A percentile compares a stretch with the other conserved stretches of the same genome.
Evolutionary conservation across 2,797 vertebrate genomes (phyloP).

Genomic region (Macropodus opercularis): DNA sequence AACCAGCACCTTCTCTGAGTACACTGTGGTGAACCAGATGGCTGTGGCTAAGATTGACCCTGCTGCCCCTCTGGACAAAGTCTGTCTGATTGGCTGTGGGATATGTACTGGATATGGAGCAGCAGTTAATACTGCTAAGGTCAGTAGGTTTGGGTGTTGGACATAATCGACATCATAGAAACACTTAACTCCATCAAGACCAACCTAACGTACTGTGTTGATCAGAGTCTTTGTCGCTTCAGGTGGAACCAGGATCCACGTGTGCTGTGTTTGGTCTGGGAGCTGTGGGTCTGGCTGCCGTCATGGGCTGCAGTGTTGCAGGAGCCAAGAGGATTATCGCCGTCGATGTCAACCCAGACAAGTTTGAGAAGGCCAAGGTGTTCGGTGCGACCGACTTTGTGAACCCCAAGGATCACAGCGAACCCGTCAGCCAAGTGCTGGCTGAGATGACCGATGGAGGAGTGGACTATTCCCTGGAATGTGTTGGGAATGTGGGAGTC

Average conservation of each 20-base stretch:
- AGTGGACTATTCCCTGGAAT: conserved; percentile 94
- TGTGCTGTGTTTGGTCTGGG: conserved; percentile 95
- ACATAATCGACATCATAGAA: no score
- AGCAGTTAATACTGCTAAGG: conserved; percentile 92
- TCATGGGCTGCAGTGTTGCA: conserved; percentile 93
- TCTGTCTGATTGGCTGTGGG: conserved; percentile 94
- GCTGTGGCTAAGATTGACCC: conserved; percentile 90
- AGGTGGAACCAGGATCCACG: conserved; percentile 92
- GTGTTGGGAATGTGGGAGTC: conserved; percentile 88
- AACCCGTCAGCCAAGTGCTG: conserved; percentile 88
- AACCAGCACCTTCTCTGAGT: conserved; percentile 95
- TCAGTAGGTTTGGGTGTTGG: conserved; percentile 18
- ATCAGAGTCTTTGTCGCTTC: no score
- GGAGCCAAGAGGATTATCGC: conserved; percentile 92
- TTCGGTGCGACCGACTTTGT: conserved; percentile 93
- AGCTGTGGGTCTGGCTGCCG: conserved; percentile 91
- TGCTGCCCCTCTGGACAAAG: conserved; percentile 91
- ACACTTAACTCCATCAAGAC: no score
- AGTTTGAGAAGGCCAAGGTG: conserved; percentile 87
- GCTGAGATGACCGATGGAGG: conserved; percentile 90
- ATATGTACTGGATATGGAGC: conserved; percentile 93
- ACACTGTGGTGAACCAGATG: conserved; percentile 90
- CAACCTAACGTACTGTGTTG: no score
- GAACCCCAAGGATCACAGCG: conserved; percentile 88
- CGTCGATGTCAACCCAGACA: conserved; percentile 90